Conservation (phyloP, 1,140 invertebrate species). For the Helicoverpa armigera region DNA sequence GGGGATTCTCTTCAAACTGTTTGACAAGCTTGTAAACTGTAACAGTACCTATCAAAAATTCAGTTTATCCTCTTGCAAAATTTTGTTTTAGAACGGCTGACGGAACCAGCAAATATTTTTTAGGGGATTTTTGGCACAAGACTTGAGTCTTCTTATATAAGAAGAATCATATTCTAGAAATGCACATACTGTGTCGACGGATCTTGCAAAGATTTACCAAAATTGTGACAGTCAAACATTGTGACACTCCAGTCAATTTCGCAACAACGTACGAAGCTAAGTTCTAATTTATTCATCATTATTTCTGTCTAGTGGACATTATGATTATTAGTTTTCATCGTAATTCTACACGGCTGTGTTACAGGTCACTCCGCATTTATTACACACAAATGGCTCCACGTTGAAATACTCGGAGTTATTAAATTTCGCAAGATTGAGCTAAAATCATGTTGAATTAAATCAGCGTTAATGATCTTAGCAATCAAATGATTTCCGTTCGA, state of each 20-base stretch:
- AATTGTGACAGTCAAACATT: too few relatives aligned
- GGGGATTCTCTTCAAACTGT: too few relatives aligned
- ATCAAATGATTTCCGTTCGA: slow-evolving; percentile 34
- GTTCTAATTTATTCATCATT: neutral
- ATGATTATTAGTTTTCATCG: slow-evolving; percentile 21
- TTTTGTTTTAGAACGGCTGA: too few relatives aligned
- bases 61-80: too few relatives aligned
- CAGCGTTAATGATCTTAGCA: slow-evolving; percentile 26
- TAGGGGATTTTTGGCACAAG: too few relatives aligned
- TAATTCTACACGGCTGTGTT: slow-evolving; percentile 30
- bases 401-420: slow-evolving; percentile 11
- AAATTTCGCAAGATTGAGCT: slow-evolving; percentile 24
- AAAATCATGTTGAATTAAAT: slow-evolving; percentile 36
- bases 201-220: too few relatives aligned
- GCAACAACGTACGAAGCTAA: neutral
- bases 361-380: slow-evolving; percentile 20
- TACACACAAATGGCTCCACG: slow-evolving; percentile 22
- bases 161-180: too few relatives aligned
- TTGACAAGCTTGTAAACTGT: too few relatives aligned
- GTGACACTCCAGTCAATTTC: neutral
- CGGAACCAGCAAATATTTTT: too few relatives aligned
- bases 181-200: too few relatives aligned
- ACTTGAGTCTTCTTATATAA: too few relatives aligned
- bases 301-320: slow-evolving; percentile 21
- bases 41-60: too few relatives aligned